A percentile compares a stretch with the other conserved stretches of the same genome.
These are phyloP conservation scores for Chrysaora quinquecirrha DNA, from an alignment of 30 jellyfish, hydroid and myxozoan species.

Conservation along the genomic window DNA sequence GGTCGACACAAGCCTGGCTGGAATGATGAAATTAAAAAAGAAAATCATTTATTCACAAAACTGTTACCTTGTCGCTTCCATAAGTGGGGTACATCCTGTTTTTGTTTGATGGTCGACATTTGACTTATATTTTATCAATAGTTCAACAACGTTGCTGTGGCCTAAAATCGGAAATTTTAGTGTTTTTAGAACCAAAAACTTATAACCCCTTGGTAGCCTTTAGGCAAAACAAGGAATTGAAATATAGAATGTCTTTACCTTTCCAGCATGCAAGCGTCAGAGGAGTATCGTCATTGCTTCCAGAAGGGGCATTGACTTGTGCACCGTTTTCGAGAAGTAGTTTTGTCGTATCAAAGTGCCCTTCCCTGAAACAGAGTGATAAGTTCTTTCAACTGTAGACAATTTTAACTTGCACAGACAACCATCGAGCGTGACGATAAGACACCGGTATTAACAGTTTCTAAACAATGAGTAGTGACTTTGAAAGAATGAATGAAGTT, in stretches of 20 bases:
- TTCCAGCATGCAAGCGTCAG: conserved; percentile 98
- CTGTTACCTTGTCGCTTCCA: conserved; percentile 99
- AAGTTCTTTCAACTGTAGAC: no score
- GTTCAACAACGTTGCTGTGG: conserved; percentile 83
- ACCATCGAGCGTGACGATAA: no score
- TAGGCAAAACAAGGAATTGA: not conserved
- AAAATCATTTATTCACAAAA: no score
- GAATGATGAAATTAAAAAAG: no score
- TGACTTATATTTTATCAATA: conserved; percentile 72
- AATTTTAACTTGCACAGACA: no score
- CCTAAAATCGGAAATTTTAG: conserved; percentile 54
- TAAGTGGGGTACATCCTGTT: conserved; percentile 97
- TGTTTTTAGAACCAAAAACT: no score
- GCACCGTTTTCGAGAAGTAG: conserved; percentile 81
- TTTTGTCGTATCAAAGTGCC: conserved; percentile 93
- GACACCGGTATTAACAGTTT: no score
- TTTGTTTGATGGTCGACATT: conserved; percentile 95
- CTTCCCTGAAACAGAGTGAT: conserved; percentile 76
- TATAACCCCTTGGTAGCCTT: no score
- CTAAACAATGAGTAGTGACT: no score
- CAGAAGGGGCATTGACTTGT: conserved; percentile 95
- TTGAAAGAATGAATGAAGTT: no score
- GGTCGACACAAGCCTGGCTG: no score
- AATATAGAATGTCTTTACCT: conserved; percentile 57
- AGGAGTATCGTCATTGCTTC: conserved; percentile 98